Conservation (phyloP, 2,888 invertebrate species). For the Saturnia pavonia region DNA sequence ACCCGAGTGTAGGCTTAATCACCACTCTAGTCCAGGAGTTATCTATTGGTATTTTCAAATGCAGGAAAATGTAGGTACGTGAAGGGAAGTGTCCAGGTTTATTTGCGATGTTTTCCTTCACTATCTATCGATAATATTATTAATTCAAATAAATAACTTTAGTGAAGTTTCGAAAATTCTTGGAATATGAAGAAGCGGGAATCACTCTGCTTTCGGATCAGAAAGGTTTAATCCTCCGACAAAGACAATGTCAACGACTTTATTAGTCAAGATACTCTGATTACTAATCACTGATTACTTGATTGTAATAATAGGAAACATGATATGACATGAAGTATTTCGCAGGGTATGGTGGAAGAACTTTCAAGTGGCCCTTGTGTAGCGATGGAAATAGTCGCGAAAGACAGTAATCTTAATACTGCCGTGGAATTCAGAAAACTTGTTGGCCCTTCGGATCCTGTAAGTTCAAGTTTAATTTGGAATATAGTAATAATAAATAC, state of each 20-base stretch:
- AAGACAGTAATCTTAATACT: conserved; percentile 80
- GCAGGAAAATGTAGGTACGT: too few species aligned
- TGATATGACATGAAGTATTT: background rate
- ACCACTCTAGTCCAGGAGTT: too few species aligned
- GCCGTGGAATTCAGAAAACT: conserved; percentile 90
- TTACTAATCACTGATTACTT: background rate
- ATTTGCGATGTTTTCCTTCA: background rate
- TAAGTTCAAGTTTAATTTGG: conserved; percentile 65
- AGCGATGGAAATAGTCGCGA: conserved; percentile 90
- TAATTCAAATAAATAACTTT: background rate
- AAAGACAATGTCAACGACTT: background rate
- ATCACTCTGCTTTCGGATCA: background rate
- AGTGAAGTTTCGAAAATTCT: background rate
- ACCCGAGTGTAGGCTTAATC: too few species aligned
- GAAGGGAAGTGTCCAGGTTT: background rate
- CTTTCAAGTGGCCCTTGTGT: conserved; percentile 92
- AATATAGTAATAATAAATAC: too few species aligned
- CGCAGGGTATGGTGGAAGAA: conserved; percentile 91
- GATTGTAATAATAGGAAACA: background rate
- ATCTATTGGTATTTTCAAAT: too few species aligned
- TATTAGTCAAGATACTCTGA: background rate
- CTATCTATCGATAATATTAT: background rate
- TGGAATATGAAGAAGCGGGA: background rate
- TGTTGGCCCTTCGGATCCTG: conserved; percentile 95
- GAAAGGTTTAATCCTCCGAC: background rate